Evolutionary conservation across 2,113 vertebrate species (phyloP), one percentile per base, ranked within the genome.

Genomic region (Salminus brasiliensis): DNA sequence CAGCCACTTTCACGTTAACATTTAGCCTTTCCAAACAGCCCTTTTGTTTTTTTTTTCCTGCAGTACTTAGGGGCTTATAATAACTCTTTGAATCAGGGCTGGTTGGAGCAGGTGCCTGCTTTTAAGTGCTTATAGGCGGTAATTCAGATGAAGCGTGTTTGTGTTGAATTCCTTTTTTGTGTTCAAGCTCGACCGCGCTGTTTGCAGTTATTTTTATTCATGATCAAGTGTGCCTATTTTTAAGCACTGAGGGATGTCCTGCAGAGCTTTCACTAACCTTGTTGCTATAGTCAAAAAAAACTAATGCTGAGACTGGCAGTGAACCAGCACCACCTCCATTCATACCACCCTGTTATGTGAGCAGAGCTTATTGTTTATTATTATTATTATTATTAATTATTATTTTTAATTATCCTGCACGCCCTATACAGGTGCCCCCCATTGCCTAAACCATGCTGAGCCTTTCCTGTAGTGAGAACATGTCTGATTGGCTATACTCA

Each of bases 41-140:
- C 25, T 73, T 63, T 76, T 63, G n/a, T 52, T 53, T 34, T 76
- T 63, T 32, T 52, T 53, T 34, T n/a, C n/a, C 7, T n/a, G 13
- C 41, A 29, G 27, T 13, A 39, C 30, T 66, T 76, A 39, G 66
- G 45, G 30, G 32, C 60, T 76, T 36, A 76, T 16, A 76, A 66
- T 52, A 66, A 41, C 73, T 49, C 45, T 52, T 47, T 49, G 74
- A 76, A 76, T 53, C 49, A 39, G 16, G 13, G 23, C n/a, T 66
- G 62, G 62, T 34, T 49, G 52, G 13, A 25, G n/a, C 30, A n/a
- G n/a, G n/a, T n/a, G 16, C 29, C 29, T 34, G 57, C 60, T 66
- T 65, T n/a, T 39, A 39, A 66, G 62, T 9, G 62, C 62, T 39
- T 39, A 39, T 39, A 66, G 23, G n/a, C 32, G 36, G 7, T 66